Percentiles rank a stretch among this genome's conserved stretches.
Conservation (phyloP, 2,888 invertebrate genomes). For the Loripinus fragilis region DNA sequence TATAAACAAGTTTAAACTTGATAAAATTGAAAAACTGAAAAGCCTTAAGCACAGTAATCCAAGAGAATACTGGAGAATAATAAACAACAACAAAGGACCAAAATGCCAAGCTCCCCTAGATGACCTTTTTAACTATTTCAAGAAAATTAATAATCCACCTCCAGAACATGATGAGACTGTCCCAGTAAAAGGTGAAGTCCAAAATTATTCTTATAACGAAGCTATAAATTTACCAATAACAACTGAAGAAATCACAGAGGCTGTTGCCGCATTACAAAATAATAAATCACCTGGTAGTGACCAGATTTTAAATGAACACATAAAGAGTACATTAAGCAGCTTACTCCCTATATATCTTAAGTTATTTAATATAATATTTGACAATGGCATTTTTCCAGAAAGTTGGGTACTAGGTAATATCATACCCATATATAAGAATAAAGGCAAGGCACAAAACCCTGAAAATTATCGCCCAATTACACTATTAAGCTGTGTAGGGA, state of each 20-base stretch:
- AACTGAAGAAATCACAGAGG: conserved; percentile 3
- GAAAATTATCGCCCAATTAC: conserved; percentile 32
- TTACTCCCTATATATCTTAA: not conserved
- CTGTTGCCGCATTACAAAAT: not conserved
- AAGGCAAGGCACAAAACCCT: conserved; percentile 21
- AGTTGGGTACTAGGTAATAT: conserved; percentile 26
- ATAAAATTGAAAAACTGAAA: not conserved
- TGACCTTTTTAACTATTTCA: not conserved
- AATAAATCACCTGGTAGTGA: conserved; percentile 14
- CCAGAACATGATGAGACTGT: not conserved
- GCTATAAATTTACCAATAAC: conserved; percentile 11
- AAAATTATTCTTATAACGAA: not conserved
- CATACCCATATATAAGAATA: conserved; percentile 35
- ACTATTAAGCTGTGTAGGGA: conserved; percentile 12
- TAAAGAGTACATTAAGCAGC: not conserved
- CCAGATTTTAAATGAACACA: conserved; percentile 18
- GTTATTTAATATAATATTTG: conserved; percentile 25
- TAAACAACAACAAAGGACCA: not conserved
- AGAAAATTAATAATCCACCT: not conserved
- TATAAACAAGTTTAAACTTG: not conserved
- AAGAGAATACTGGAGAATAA: conserved; percentile 4
- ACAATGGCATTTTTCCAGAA: conserved; percentile 29
- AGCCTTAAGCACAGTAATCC: not conserved
- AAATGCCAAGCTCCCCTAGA: not conserved
- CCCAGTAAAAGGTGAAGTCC: not conserved